Evolutionary conservation across 2,888 invertebrate genomes (phyloP).

Genomic region (Drosophila sordidula): DNA sequence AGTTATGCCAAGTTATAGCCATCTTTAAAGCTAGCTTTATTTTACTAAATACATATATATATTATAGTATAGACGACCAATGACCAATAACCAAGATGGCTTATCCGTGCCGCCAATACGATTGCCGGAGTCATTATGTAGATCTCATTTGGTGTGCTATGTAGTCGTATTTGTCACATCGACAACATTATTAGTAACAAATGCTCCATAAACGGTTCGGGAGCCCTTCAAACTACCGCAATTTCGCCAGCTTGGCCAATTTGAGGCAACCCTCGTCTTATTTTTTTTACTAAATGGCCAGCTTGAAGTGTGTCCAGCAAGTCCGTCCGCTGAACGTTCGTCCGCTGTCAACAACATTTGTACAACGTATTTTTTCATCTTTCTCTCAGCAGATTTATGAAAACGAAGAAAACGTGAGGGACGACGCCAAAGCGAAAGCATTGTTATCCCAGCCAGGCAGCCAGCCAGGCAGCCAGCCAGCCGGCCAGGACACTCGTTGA

Average conservation of each 20-base stretch:
- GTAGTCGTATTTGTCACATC: conserved; percentile 63
- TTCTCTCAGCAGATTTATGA: conserved; percentile 70
- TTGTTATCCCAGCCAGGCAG: conserved; percentile 52
- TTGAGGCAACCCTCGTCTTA: conserved; percentile 68
- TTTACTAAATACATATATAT: too few relatives aligned
- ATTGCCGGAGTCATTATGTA: conserved; percentile 45
- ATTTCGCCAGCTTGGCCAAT: conserved; percentile 68
- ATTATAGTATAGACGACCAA: too few relatives aligned
- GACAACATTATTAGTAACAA: conserved; percentile 78
- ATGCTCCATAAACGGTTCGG: conserved; percentile 62
- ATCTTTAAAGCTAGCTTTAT: background rate
- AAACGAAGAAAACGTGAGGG: conserved; percentile 37
- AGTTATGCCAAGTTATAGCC: background rate
- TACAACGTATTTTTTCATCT: conserved; percentile 64
- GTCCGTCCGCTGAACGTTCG: conserved; percentile 35
- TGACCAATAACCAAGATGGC: background rate
- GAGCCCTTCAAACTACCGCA: conserved; percentile 49
- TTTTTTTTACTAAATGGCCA: conserved; percentile 55
- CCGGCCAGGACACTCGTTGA: conserved; percentile 55
- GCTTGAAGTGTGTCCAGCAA: conserved; percentile 38
- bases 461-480: conserved; percentile 31
- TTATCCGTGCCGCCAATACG: background rate
- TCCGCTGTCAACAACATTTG: conserved; percentile 80
- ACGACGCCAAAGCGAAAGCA: conserved; percentile 44
- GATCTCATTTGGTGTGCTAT: conserved; percentile 30